A percentile compares a stretch with the other conserved stretches of the same genome.
Evolutionary conservation across 2,113 vertebrate species (phyloP).

Genomic region (Gymnocephalus cernua): DNA sequence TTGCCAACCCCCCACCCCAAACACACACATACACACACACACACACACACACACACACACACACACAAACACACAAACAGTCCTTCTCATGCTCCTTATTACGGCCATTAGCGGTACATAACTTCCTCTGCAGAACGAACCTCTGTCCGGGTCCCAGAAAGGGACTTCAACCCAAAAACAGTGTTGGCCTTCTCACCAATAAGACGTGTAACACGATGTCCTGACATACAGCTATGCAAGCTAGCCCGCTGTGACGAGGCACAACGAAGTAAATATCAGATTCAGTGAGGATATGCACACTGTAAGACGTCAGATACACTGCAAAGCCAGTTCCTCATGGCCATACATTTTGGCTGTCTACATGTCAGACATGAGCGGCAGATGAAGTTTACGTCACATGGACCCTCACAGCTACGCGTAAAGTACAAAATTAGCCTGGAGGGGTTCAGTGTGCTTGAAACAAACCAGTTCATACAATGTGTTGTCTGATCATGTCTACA

Average conservation of each 20-base stretch:
- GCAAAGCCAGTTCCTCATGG: background rate
- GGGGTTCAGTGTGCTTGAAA: background rate
- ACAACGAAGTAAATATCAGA: background rate
- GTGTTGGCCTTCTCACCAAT: background rate
- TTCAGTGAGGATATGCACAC: conserved; percentile 7
- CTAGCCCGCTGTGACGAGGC: background rate
- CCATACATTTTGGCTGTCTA: background rate
- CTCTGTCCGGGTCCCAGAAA: background rate
- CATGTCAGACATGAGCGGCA: background rate
- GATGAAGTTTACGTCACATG: background rate
- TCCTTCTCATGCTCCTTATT: background rate
- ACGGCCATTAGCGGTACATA: background rate
- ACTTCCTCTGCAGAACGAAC: background rate
- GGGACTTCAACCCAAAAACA: background rate
- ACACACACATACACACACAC: background rate
- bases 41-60: background rate
- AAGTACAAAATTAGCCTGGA: background rate
- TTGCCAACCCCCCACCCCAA: background rate
- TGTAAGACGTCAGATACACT: background rate
- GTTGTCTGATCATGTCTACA: background rate
- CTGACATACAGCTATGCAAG: background rate
- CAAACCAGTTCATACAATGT: background rate
- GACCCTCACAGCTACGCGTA: background rate
- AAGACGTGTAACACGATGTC: background rate
- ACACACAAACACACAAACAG: background rate